A percentile compares a stretch with the other conserved stretches of the same genome.
Conservation (phyloP, 2,113 vertebrate genomes). For the Peromyscus polionotus region DNA sequence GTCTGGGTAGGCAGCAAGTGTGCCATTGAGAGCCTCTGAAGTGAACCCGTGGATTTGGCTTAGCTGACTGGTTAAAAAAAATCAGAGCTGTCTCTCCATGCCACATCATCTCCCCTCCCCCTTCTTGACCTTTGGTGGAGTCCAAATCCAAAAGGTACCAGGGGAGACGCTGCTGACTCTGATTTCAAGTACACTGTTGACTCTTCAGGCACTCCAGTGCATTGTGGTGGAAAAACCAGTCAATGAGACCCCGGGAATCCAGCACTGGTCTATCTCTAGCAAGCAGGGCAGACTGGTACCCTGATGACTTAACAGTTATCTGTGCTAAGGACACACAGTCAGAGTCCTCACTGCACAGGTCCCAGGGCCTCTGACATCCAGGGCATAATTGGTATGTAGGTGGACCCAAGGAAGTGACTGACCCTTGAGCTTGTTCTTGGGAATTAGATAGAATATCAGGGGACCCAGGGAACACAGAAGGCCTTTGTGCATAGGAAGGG, state of each 20-base stretch:
- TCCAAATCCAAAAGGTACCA: background rate
- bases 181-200: background rate
- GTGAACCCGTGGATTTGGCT: background rate
- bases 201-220: background rate
- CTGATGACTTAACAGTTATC: background rate
- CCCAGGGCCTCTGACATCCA: background rate
- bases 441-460: background rate
- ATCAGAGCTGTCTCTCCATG: background rate
- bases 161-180: background rate
- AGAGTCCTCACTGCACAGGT: rapidly evolving
- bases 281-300: background rate
- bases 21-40: no score
- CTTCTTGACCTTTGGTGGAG: background rate
- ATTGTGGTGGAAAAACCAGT: background rate
- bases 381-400: background rate
- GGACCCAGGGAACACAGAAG: background rate
- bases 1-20: background rate
- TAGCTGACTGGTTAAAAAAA: background rate
- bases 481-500: background rate
- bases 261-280: background rate
- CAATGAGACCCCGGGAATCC: background rate
- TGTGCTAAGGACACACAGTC: background rate
- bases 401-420: background rate
- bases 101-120: rapidly evolving
- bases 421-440: background rate